phyloP scores from a whole-genome alignment of 2,113 vertebrate species.

The Etheostoma spectabile region DNA sequence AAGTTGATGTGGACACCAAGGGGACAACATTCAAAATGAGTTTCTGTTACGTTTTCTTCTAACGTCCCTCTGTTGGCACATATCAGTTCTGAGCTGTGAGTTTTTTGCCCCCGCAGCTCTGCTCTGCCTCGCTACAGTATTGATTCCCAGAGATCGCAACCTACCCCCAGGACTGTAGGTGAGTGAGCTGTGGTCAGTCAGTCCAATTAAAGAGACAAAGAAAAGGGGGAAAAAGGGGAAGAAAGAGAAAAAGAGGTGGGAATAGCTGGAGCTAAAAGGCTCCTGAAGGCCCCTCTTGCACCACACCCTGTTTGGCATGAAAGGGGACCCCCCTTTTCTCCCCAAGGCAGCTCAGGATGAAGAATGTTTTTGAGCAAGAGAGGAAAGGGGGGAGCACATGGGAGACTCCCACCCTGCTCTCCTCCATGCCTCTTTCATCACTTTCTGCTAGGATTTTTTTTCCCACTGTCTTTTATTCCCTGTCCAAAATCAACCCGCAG shows the following conservation, averaged over 20 bases:
- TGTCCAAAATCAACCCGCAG: conserved; percentile 64
- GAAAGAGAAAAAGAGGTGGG: conserved; percentile 39
- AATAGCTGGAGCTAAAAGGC: conserved; percentile 55
- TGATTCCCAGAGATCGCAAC: conserved; percentile 65
- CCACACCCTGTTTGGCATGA: conserved; percentile 74
- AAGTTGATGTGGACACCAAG: conserved; percentile 17
- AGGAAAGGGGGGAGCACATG: conserved; percentile 14
- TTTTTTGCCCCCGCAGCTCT: background rate
- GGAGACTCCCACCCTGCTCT: conserved; percentile 61
- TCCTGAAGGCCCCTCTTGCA: conserved; percentile 62
- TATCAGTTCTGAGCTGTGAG: conserved; percentile 4
- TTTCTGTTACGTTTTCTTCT: conserved; percentile 25
- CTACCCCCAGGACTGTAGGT: conserved; percentile 58
- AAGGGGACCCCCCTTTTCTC: conserved; percentile 75
- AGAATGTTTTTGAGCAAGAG: conserved; percentile 73
- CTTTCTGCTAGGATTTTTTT: conserved; percentile 59
- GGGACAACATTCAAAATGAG: background rate
- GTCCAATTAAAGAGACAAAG: conserved; percentile 75
- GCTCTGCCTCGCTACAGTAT: conserved; percentile 54
- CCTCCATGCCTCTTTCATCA: conserved; percentile 68
- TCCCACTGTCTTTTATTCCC: conserved; percentile 35
- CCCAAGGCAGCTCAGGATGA: conserved; percentile 62
- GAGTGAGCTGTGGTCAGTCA: conserved; percentile 62
- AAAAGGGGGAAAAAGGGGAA: conserved; percentile 26
- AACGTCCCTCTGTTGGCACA: conserved; percentile 1